A percentile compares a stretch with the other conserved stretches of the same genome.
Evolutionary conservation across 2,797 vertebrate genomes (phyloP).

Genomic region (Scomberomorus guttatus): DNA sequence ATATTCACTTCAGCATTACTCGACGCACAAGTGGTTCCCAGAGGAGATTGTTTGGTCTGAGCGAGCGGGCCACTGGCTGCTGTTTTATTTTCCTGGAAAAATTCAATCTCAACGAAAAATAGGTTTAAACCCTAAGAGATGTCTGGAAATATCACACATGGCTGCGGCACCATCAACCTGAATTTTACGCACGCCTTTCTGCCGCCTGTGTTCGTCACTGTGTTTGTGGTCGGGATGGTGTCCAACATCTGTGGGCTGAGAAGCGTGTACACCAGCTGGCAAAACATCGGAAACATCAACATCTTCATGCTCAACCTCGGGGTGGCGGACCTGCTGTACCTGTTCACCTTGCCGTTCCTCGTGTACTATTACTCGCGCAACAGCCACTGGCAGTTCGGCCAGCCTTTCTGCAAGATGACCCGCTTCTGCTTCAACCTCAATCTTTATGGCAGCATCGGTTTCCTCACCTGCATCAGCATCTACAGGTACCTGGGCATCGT

Average conservation of each 20-base stretch:
- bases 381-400: conserved; percentile 84
- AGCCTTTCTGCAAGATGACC: conserved; percentile 83
- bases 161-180: conserved; percentile 59
- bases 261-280: conserved; percentile 68
- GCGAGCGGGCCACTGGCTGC: not conserved
- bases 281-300: conserved; percentile 74
- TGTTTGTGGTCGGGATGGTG: conserved; percentile 81
- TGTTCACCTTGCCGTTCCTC: conserved; percentile 87
- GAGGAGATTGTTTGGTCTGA: not conserved
- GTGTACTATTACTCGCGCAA: conserved; percentile 82
- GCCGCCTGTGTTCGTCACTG: conserved; percentile 78
- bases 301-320: conserved; percentile 87
- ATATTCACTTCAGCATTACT: not conserved
- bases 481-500: conserved; percentile 90
- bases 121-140: conserved; percentile 17
- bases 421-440: conserved; percentile 89
- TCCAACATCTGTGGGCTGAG: conserved; percentile 85
- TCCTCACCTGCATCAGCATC: conserved; percentile 89
- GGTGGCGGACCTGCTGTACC: conserved; percentile 87
- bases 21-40: not conserved
- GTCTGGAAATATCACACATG: not conserved
- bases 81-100: not conserved
- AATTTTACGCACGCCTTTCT: conserved; percentile 80
- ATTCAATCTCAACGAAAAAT: not conserved
- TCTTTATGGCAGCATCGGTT: conserved; percentile 89